Conservation (phyloP, 2,888 invertebrate genomes). For the Conchocele bisecta region DNA sequence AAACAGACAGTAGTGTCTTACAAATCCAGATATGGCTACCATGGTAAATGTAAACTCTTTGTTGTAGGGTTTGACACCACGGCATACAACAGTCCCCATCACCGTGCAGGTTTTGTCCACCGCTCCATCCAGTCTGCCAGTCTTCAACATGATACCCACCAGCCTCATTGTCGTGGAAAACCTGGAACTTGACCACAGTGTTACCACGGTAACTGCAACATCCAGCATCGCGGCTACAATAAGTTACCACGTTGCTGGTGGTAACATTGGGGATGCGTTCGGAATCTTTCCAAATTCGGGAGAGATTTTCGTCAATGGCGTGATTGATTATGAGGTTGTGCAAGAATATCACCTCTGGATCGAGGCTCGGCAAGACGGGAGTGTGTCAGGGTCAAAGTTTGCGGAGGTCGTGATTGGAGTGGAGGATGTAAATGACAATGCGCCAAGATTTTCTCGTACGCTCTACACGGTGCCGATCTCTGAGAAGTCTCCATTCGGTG, state of each 20-base stretch:
- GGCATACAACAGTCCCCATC: constrained; percentile 89
- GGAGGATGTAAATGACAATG: constrained; percentile 96
- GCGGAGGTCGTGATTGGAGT: constrained; percentile 90
- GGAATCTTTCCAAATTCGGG: constrained; percentile 65
- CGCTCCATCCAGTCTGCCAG: constrained; percentile 88
- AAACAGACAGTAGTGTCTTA: too few species aligned
- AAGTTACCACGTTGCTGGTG: constrained; percentile 93
- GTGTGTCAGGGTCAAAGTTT: constrained; percentile 81
- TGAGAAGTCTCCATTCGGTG: constrained; percentile 84
- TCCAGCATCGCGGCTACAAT: constrained; percentile 83
- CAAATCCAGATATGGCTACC: too few species aligned
- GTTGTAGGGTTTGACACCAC: constrained; percentile 86
- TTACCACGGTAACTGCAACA: constrained; percentile 92
- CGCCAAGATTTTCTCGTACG: constrained; percentile 89
- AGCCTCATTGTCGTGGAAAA: constrained; percentile 85
- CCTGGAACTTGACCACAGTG: constrained; percentile 82
- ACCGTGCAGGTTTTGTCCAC: constrained; percentile 90
- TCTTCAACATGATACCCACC: constrained; percentile 85
- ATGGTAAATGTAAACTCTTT: neutral
- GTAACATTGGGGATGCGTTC: constrained; percentile 90
- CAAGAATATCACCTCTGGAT: constrained; percentile 72
- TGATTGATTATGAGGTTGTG: constrained; percentile 73
- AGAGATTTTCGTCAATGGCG: constrained; percentile 60
- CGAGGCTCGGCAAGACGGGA: constrained; percentile 82
- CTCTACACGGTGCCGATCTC: constrained; percentile 93